Evolutionary conservation across 2,113 vertebrate species (phyloP).

Genomic region (Neoarius graeffei): DNA sequence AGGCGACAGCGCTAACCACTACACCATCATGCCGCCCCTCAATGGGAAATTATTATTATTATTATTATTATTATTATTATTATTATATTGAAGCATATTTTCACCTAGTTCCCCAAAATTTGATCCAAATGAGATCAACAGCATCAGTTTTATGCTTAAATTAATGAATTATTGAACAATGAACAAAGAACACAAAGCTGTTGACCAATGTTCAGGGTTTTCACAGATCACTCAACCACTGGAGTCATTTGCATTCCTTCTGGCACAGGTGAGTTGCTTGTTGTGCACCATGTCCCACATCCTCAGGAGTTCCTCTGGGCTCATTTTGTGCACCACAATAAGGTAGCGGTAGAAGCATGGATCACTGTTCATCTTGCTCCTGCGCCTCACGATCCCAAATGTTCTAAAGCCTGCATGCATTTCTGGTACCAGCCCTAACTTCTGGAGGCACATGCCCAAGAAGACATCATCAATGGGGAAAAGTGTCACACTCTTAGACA

Average conservation of each 20-base stretch:
- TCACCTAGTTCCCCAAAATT: background rate
- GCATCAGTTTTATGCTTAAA: background rate
- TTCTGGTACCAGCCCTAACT: conserved; percentile 79
- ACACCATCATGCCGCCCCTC: too few species aligned
- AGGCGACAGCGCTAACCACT: too few species aligned
- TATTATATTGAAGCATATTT: background rate
- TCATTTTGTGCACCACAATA: conserved; percentile 96
- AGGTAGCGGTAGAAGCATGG: conserved; percentile 91
- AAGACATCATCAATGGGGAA: conserved; percentile 96
- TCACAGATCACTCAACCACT: background rate
- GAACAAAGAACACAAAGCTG: background rate
- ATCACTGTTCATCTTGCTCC: conserved; percentile 92
- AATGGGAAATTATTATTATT: too few species aligned
- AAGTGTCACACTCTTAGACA: conserved; percentile 82
- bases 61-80: background rate
- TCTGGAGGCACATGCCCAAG: conserved; percentile 93
- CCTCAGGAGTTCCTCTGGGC: conserved; percentile 80
- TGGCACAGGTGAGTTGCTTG: conserved; percentile 56
- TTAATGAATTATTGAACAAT: too few species aligned
- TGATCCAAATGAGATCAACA: background rate
- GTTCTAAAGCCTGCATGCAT: conserved; percentile 93
- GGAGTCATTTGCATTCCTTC: background rate
- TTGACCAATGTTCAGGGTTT: background rate
- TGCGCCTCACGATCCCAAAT: conserved; percentile 89
- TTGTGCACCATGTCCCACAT: conserved; percentile 94